A percentile compares a stretch with the other conserved stretches of the same genome.
phyloP scores from a whole-genome alignment of 2,797 vertebrate species.

The Betta splendens region DNA sequence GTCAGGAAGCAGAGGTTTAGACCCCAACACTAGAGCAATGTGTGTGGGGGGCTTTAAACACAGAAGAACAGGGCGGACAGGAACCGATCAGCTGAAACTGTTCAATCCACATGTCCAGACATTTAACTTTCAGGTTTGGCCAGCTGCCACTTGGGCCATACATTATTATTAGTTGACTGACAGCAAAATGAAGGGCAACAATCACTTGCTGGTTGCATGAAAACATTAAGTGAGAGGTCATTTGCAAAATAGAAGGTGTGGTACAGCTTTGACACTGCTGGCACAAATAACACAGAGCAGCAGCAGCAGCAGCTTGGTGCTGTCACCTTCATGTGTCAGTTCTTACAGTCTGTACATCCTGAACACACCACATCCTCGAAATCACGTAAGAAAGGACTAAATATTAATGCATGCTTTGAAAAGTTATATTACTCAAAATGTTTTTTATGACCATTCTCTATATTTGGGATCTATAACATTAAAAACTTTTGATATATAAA shows the following conservation, averaged over 20 bases:
- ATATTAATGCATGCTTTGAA: not conserved
- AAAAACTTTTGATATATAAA: not conserved
- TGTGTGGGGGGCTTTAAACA: conserved; percentile 44
- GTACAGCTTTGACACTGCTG: conserved; percentile 8
- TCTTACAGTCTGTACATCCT: conserved; percentile 30
- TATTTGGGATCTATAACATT: too few species aligned
- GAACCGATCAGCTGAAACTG: conserved; percentile 50
- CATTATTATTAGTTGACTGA: too few species aligned
- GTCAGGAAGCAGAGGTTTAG: conserved; percentile 69
- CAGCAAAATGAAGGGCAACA: too few species aligned
- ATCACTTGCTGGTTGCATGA: too few species aligned
- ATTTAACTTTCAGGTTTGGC: not conserved
- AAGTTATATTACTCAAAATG: not conserved
- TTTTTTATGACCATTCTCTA: not conserved
- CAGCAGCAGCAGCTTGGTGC: conserved; percentile 11
- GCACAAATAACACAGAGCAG: conserved; percentile 6
- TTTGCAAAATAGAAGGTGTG: not conserved
- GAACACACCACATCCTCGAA: conserved; percentile 14
- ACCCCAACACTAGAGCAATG: conserved; percentile 52
- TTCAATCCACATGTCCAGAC: conserved; percentile 50
- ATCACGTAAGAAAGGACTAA: not conserved
- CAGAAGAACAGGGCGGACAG: conserved; percentile 52
- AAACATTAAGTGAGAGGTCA: not conserved
- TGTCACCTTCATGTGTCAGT: conserved; percentile 22
- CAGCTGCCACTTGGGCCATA: not conserved